Evolutionary conservation across 2,797 vertebrate genomes (phyloP), one percentile per base, ranked within the genome.

Genomic region (Botia kubotai): DNA sequence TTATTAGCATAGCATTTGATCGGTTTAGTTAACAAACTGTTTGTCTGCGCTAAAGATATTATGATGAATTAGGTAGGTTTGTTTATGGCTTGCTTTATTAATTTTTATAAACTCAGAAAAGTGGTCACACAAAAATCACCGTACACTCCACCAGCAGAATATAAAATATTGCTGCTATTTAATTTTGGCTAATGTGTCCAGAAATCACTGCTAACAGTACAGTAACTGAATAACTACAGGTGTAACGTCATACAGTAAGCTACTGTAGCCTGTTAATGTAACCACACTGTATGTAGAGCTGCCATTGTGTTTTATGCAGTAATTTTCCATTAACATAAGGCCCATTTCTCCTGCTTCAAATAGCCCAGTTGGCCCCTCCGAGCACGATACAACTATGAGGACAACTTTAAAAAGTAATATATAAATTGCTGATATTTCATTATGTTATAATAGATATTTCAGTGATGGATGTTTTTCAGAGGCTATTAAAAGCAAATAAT

Each of bases 1-100:
- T 76, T 50, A 77, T 67, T 83, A 55, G 21, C 23, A 63, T 50
- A 39, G 50, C 33, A 39, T 33, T 36, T 66, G 46, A 21, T 36
- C 33, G 2, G 33, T 26, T 26, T 26, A 26, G 23, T 33, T 33
- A 33, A 33, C 33, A 33, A 33, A 33, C 14, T 1, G 11, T 21
- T 39, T 0, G 13, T 58, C 55, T 17, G 43, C 3, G 14, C 36
- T 62, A 4, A 29, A 6, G 50, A 53, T 53, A 1, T 48, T 5
- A 48, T 63, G 11, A 3, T 6, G 6, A 43, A 43, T 43, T 43
- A 10, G 6, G 6, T 2, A 46, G 26, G 33, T 12, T 46, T 13
- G 1, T 50, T 10, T 48, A n/a, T 48, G 57, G 21, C 16, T 63
- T 43, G 1, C 1, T 6, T 43, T 1, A 43, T 26, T 26, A 43